Evolutionary conservation across 2,888 invertebrate species (phyloP), one percentile per base, ranked within the genome.

Genomic region (Archaeoteleia sp.): DNA sequence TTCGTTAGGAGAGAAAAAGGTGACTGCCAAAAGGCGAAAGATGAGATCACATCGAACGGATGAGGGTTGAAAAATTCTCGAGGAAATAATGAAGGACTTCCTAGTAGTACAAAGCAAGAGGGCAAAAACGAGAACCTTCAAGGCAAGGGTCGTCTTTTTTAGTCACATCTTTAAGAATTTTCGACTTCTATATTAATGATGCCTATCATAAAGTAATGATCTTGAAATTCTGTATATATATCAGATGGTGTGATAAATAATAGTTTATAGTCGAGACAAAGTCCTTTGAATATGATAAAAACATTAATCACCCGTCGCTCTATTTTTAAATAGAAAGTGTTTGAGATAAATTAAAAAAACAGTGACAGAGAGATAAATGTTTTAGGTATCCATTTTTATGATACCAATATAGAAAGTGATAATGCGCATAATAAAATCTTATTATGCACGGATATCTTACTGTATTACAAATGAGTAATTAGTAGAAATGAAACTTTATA

Each of bases 1-100:
- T 62, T 67, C 63, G 67, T 67, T 70, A 58, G 57, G 48, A 58
- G 65, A 46, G 54, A 66, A 58, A 66, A 66, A 53, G 57, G 65
- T 20, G 45, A 46, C 30, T 51, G 32, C 27, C 40, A 58, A 65
- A 48, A 54, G 70, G 70, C 70, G 53, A 57, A 42, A 62, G 66
- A 70, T 48, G 65, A 58, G 66, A 70, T 70, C 61, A 48, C 51
- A 57, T 61, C 51, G 58, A 55, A 34, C 62, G 62, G 66, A 66
- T 62, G 66, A 66, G 66, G 58, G 66, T 62, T 66, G 66, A 66
- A 70, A 70, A 70, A 62, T 62, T 62, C 61, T 49, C 58, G 54
- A 53, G 65, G 54, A 70, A 70, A 61, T 70, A 70, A 70, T 66
- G 66, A 70, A 70, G 70, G 66, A 70, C 66, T 70, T 70, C 58